These are phyloP conservation scores for Xenopus borealis DNA, from an alignment of 2,113 vertebrate species.

Conservation along the genomic window DNA sequence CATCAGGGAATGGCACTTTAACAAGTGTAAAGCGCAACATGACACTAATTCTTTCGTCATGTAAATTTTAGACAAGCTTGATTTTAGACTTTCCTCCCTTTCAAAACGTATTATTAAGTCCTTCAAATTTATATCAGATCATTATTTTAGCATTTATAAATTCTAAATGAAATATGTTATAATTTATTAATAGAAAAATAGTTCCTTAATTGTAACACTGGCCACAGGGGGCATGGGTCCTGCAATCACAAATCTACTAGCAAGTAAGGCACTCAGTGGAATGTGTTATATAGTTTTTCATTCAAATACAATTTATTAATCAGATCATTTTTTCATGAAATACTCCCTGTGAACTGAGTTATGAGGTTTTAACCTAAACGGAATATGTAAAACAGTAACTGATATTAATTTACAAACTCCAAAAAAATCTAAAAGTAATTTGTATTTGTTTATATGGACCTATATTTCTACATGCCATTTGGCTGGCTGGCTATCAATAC, in stretches of 20 bases:
- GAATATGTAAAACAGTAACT: not conserved
- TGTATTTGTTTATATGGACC: too few relatives aligned
- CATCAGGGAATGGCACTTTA: not conserved
- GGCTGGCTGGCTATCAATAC: too few relatives aligned
- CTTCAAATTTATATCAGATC: conserved; percentile 6
- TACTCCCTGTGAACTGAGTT: conserved; percentile 8
- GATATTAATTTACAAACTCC: not conserved
- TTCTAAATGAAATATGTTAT: conserved; percentile 6
- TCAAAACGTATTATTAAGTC: conserved; percentile 16
- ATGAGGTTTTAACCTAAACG: not conserved
- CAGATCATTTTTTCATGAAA: conserved; percentile 8
- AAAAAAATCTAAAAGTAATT: too few relatives aligned
- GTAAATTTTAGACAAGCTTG: conserved; percentile 5
- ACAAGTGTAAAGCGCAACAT: not conserved
- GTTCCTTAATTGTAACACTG: not conserved
- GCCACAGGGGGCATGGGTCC: not conserved
- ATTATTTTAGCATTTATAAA: conserved; percentile 20
- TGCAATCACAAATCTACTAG: conserved; percentile 29
- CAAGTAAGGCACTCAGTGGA: conserved; percentile 8
- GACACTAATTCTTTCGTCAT: not conserved
- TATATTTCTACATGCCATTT: too few relatives aligned
- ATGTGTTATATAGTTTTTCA: not conserved
- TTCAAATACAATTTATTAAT: conserved; percentile 33
- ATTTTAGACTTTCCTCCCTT: not conserved
- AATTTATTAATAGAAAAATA: conserved; percentile 11